Percentiles rank a stretch among this genome's conserved stretches.
These are phyloP conservation scores for Calliphora vomitoria DNA, from an alignment of 2,888 invertebrate genomes.

Conservation along the genomic window DNA sequence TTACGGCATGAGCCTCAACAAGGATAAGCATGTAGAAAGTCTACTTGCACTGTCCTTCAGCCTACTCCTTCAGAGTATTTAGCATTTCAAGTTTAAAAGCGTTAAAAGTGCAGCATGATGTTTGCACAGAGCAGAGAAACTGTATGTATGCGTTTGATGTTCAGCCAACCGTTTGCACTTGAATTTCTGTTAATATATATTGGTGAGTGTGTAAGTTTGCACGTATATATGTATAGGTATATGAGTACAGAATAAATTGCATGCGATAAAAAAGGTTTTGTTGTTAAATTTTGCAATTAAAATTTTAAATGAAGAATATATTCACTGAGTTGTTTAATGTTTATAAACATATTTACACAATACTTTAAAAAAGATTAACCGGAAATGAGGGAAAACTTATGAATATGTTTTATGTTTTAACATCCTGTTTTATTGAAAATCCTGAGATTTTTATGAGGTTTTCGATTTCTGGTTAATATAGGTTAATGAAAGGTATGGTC, in stretches of 20 bases:
- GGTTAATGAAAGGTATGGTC: no score
- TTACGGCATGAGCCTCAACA: background rate
- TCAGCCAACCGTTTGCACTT: constrained; percentile 11
- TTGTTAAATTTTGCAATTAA: constrained; percentile 10
- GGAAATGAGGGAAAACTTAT: no score
- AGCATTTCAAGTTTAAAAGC: constrained; percentile 36
- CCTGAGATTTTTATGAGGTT: no score
- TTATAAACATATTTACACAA: no score
- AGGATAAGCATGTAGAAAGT: constrained; percentile 7
- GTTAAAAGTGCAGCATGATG: constrained; percentile 5
- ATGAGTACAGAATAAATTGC: background rate
- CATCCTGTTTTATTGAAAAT: no score
- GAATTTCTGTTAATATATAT: background rate
- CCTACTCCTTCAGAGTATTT: constrained; percentile 20
- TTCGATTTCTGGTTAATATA: no score
- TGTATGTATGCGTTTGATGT: constrained; percentile 29
- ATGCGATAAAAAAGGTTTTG: background rate
- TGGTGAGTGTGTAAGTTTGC: background rate
- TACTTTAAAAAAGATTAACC: no score
- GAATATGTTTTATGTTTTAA: no score
- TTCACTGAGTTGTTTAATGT: background rate
- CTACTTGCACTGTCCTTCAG: constrained; percentile 25
- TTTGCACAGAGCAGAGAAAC: background rate
- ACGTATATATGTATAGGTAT: background rate
- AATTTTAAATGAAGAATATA: constrained; percentile 2